Percentiles rank a stretch among this genome's conserved stretches.
Conservation (phyloP, 2,888 invertebrate genomes). For the Emesis castigata region DNA sequence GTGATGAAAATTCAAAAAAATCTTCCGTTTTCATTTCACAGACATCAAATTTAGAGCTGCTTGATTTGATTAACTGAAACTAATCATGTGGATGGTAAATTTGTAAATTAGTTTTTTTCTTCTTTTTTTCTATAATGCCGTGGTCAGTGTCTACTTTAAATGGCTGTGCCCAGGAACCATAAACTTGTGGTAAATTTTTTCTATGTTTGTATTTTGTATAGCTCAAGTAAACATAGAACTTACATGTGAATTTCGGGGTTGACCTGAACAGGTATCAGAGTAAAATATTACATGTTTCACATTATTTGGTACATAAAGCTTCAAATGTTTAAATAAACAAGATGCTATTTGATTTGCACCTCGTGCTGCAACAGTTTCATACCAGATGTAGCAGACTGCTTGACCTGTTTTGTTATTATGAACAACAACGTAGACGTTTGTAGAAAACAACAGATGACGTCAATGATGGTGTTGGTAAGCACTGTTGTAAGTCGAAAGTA, state of each 20-base stretch:
- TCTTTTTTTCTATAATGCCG: not conserved
- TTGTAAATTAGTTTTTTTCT: no score
- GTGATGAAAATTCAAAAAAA: no score
- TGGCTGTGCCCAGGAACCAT: no score
- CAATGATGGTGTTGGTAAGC: constrained; percentile 57
- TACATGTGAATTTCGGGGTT: not conserved
- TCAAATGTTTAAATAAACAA: constrained; percentile 40
- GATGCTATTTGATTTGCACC: constrained; percentile 69
- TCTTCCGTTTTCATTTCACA: no score
- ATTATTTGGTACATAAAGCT: not conserved
- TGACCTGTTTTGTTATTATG: constrained; percentile 49
- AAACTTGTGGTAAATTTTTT: not conserved
- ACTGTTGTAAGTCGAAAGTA: constrained; percentile 62
- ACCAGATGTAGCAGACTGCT: constrained; percentile 64
- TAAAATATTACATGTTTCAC: not conserved
- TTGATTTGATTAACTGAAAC: no score
- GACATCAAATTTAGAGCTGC: no score
- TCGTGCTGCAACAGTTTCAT: constrained; percentile 52
- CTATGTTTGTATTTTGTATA: not conserved
- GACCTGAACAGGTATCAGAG: not conserved
- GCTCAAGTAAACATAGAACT: not conserved
- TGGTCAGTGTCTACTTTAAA: no score
- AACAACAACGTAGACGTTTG: constrained; percentile 60
- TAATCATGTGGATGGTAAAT: no score
- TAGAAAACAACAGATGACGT: constrained; percentile 52